Evolutionary conservation across 2,888 invertebrate species (phyloP).

Genomic region (Tanypteryx hageni): DNA sequence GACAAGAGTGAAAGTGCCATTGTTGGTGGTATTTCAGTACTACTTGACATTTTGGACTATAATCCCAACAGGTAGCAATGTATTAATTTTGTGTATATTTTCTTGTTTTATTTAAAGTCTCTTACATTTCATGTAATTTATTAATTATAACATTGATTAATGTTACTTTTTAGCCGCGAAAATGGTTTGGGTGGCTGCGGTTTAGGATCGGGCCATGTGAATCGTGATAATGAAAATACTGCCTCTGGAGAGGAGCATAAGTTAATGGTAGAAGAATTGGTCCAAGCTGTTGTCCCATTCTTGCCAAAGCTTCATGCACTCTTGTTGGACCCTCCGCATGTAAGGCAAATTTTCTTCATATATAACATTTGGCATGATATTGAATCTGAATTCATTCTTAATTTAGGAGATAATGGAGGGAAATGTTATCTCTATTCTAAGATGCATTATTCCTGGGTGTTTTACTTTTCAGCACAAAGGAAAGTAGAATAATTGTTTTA

Average conservation of each 20-base stretch:
- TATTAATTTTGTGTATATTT: constrained; percentile 39
- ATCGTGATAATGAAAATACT: constrained; percentile 74
- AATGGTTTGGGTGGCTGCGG: constrained; percentile 56
- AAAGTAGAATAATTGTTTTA: too few relatives aligned
- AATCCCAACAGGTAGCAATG: constrained; percentile 68
- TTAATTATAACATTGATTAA: not conserved
- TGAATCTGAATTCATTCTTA: too few relatives aligned
- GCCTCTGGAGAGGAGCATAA: constrained; percentile 79
- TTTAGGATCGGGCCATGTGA: constrained; percentile 70
- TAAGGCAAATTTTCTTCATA: constrained; percentile 72
- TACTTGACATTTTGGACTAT: constrained; percentile 83
- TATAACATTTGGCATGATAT: not conserved
- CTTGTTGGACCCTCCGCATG: constrained; percentile 84
- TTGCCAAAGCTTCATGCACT: constrained; percentile 84
- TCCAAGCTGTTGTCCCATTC: constrained; percentile 80
- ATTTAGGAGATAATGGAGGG: too few relatives aligned
- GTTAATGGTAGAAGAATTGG: constrained; percentile 75
- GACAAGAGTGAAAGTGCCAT: constrained; percentile 83
- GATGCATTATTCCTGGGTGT: too few relatives aligned
- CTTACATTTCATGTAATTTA: not conserved
- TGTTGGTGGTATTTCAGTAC: constrained; percentile 87
- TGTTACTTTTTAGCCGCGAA: constrained; percentile 3
- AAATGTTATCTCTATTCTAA: too few relatives aligned
- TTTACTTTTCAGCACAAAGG: too few relatives aligned
- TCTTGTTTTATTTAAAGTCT: not conserved